phyloP scores from a whole-genome alignment of 2,888 invertebrate genomes.

The Caenorhabditis imperialis region DNA sequence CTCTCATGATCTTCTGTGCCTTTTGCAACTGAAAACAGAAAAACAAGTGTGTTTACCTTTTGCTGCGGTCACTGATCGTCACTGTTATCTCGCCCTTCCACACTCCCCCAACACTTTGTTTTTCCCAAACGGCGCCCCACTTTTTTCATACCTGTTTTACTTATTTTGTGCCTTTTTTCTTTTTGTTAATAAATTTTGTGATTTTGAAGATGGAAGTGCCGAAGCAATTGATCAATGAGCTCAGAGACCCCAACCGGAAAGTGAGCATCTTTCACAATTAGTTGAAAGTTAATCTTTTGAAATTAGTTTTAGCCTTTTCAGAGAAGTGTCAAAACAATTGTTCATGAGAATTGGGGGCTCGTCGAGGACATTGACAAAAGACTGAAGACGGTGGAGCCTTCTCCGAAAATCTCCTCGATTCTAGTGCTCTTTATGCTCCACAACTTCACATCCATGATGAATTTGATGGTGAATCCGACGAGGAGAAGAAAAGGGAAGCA shows the following conservation, averaged over 20 bases:
- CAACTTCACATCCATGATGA: constrained; percentile 17
- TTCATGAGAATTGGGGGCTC: constrained; percentile 34
- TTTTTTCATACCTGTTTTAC: constrained; percentile 13
- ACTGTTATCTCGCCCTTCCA: constrained; percentile 35
- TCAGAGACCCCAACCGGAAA: constrained; percentile 11
- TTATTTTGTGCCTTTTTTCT: no score
- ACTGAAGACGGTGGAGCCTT: background rate
- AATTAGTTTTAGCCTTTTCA: background rate
- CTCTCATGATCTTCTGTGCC: no score
- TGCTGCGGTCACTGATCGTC: constrained; percentile 32
- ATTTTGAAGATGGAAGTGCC: no score
- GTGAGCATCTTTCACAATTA: constrained; percentile 1
- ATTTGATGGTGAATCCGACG: constrained; percentile 13
- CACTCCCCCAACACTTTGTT: constrained; percentile 16
- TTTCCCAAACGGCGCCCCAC: no score
- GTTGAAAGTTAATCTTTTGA: background rate
- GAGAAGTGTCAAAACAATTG: constrained; percentile 18
- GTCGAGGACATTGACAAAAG: constrained; percentile 14
- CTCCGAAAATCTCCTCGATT: no score
- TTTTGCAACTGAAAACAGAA: no score
- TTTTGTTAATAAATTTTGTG: no score
- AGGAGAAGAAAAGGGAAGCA: background rate
- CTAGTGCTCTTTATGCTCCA: constrained; percentile 8
- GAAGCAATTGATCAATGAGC: constrained; percentile 2
- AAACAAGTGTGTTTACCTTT: constrained; percentile 37